A percentile compares a stretch with the other conserved stretches of the same genome.
Evolutionary conservation across 2,113 vertebrate genomes (phyloP).

Genomic region (Labeo catla): DNA sequence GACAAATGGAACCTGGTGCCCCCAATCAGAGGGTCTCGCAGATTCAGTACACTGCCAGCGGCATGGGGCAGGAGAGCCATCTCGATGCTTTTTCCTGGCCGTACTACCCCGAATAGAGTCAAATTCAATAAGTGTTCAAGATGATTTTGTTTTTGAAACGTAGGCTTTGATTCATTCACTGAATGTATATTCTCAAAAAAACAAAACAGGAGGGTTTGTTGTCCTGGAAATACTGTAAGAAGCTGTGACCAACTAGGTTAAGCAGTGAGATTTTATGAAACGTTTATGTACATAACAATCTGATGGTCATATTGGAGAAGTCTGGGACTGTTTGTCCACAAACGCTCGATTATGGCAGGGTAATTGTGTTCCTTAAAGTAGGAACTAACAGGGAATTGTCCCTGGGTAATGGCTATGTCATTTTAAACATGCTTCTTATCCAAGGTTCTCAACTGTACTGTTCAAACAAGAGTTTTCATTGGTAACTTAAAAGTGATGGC

Average conservation of each 20-base stretch:
- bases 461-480: constrained; percentile 29
- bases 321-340: constrained; percentile 52
- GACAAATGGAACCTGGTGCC: constrained; percentile 47
- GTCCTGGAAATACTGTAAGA: constrained; percentile 20
- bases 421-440: constrained; percentile 69
- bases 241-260: constrained; percentile 4
- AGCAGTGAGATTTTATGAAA: constrained; percentile 25
- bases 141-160: constrained; percentile 18
- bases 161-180: constrained; percentile 32
- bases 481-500: constrained; percentile 1
- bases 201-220: not conserved
- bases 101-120: constrained; percentile 46
- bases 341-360: constrained; percentile 65
- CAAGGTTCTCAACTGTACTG: constrained; percentile 69
- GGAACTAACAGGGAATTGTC: constrained; percentile 71
- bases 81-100: constrained; percentile 64
- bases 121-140: constrained; percentile 5
- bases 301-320: constrained; percentile 66
- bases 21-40: constrained; percentile 60
- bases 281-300: constrained; percentile 58
- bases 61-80: constrained; percentile 50
- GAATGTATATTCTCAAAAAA: constrained; percentile 16
- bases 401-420: constrained; percentile 83
- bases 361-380: constrained; percentile 74
- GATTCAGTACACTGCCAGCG: constrained; percentile 59